These are phyloP conservation scores for Ischnus inquisitorius DNA, from an alignment of 2,888 invertebrate genomes.

Conservation along the genomic window DNA sequence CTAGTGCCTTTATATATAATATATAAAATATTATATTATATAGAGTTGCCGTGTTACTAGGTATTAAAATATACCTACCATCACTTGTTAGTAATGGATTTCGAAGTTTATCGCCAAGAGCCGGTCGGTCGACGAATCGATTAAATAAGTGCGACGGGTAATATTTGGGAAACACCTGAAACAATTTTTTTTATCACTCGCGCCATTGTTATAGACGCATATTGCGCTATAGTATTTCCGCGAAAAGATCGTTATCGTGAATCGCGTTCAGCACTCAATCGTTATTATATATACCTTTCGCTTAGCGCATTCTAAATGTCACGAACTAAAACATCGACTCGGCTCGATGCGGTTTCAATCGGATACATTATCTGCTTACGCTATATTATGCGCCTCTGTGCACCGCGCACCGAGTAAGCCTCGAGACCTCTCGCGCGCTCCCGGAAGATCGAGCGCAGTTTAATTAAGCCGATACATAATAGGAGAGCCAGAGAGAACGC, in stretches of 20 bases:
- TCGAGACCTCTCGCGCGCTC: conserved; percentile 56
- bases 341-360: conserved; percentile 66
- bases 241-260: conserved; percentile 36
- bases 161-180: conserved; percentile 20
- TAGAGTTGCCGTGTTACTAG: conserved; percentile 25
- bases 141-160: conserved; percentile 40
- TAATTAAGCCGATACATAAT: conserved; percentile 74
- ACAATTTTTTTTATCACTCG: conserved; percentile 13
- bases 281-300: conserved; percentile 29
- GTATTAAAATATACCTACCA: conserved; percentile 27
- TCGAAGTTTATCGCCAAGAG: conserved; percentile 10
- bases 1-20: conserved; percentile 31
- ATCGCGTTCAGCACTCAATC: conserved; percentile 11
- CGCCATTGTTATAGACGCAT: conserved; percentile 12
- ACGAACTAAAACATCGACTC: conserved; percentile 51
- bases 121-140: conserved; percentile 33
- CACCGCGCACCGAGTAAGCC: conserved; percentile 16
- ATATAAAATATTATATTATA: conserved; percentile 28
- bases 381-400: conserved; percentile 48
- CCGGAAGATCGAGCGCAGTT: conserved; percentile 72
- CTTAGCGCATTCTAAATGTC: conserved; percentile 58
- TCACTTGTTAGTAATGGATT: conserved; percentile 52
- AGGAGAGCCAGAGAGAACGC: conserved; percentile 54
- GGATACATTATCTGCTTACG: conserved; percentile 53
- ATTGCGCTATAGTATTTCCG: not conserved